These are phyloP conservation scores for Anthoscopus minutus DNA, from an alignment of 2,113 vertebrate species.

Conservation along the genomic window DNA sequence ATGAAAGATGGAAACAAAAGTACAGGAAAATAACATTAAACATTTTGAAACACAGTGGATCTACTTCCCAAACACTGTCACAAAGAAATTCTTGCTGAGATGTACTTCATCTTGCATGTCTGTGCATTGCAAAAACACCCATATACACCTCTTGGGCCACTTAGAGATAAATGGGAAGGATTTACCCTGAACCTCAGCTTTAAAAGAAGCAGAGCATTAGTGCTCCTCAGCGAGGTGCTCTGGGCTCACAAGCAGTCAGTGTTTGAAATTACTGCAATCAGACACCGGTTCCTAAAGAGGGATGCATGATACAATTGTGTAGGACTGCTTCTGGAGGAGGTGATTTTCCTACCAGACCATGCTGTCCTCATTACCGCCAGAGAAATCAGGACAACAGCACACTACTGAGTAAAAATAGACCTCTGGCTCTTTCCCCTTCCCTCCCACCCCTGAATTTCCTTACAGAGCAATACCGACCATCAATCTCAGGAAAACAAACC, in stretches of 20 bases:
- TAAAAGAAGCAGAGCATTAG: neutral
- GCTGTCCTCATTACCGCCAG: conserved; percentile 71
- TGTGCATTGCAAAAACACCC: neutral
- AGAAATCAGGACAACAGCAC: conserved; percentile 74
- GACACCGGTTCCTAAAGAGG: conserved; percentile 39
- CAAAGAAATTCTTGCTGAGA: neutral
- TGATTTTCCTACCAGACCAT: conserved; percentile 33
- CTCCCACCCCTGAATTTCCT: neutral
- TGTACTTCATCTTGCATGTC: neutral
- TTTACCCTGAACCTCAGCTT: neutral
- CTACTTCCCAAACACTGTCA: neutral
- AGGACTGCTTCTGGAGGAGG: conserved; percentile 63
- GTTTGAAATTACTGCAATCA: neutral
- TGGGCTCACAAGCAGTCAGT: neutral
- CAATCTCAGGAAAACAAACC: neutral
- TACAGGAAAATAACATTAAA: neutral
- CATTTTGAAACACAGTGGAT: neutral
- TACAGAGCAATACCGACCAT: neutral
- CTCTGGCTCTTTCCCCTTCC: conserved; percentile 25
- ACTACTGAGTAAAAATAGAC: conserved; percentile 74
- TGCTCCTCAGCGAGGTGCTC: neutral
- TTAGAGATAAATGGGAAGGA: neutral
- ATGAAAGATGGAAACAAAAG: neutral
- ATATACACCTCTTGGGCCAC: neutral
- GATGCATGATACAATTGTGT: conserved; percentile 49